Evolutionary conservation across 1,140 invertebrate genomes (phyloP).

Genomic region (Lordiphosa clarofinis): DNA sequence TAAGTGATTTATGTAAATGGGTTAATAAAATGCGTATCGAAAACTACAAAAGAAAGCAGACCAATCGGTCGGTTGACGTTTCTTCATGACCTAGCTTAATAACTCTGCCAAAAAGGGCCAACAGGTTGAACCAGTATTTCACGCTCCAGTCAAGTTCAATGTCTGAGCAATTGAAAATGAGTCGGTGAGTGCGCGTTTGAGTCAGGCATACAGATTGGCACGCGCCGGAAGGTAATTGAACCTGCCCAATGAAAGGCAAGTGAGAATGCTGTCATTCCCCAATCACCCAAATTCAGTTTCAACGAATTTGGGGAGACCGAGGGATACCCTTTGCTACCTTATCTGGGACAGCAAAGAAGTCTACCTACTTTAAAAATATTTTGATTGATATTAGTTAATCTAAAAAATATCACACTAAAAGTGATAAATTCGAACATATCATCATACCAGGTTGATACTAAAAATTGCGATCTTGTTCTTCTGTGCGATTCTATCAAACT

Average conservation of each 20-base stretch:
- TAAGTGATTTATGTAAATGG: conserved; percentile 34
- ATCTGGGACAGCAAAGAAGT: no score
- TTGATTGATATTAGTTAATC: no score
- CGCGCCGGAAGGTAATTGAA: conserved; percentile 50
- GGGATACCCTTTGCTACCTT: no score
- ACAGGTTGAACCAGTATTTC: conserved; percentile 23
- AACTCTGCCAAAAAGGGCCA: conserved; percentile 12
- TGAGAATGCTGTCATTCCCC: conserved; percentile 36
- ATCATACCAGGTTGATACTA: no score
- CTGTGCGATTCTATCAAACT: no score
- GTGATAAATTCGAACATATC: no score
- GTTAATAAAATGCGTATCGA: conserved; percentile 52
- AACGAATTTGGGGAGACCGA: no score
- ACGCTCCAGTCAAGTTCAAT: conserved; percentile 36
- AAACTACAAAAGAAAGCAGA: conserved; percentile 25
- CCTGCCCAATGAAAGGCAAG: conserved; percentile 24
- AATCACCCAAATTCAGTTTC: conserved; percentile 25
- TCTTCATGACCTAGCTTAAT: conserved; percentile 55
- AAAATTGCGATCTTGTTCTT: no score
- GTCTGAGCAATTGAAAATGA: conserved; percentile 11
- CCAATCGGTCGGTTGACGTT: no score
- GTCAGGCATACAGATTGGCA: no score
- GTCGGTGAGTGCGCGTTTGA: background rate
- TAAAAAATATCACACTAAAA: no score
- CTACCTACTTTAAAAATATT: no score